Percentiles rank a stretch among this genome's conserved stretches.
These are phyloP conservation scores for Paratrypauchen microcephalus DNA, from an alignment of 2,797 vertebrate genomes.

Conservation along the genomic window DNA sequence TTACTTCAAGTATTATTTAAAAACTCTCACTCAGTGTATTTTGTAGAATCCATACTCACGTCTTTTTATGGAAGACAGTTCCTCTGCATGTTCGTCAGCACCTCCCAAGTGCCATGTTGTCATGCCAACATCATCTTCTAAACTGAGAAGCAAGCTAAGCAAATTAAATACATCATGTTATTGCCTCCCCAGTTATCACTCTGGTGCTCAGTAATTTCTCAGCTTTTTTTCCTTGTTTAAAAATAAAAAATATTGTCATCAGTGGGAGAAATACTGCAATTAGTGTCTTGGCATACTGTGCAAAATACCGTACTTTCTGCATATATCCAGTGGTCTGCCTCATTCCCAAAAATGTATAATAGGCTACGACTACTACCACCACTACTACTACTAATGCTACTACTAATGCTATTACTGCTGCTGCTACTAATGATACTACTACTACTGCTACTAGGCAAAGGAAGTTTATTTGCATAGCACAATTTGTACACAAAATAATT, in stretches of 20 bases:
- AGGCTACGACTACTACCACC: too few relatives aligned
- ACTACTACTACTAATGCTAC: too few relatives aligned
- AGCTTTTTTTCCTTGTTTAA: not conserved
- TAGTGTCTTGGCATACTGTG: too few relatives aligned
- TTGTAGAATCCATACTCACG: not conserved
- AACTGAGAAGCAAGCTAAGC: slow-evolving; percentile 46
- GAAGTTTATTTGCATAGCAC: too few relatives aligned
- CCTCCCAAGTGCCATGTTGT: slow-evolving; percentile 61
- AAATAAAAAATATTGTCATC: not conserved
- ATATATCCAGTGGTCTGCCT: too few relatives aligned
- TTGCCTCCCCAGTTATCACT: slow-evolving; percentile 28
- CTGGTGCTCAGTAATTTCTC: not conserved
- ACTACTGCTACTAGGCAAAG: too few relatives aligned
- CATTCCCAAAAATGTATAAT: too few relatives aligned
- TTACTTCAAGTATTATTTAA: not conserved
- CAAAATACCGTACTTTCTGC: too few relatives aligned
- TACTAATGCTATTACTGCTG: too few relatives aligned
- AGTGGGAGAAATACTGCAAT: not conserved
- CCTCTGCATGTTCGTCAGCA: slow-evolving; percentile 46
- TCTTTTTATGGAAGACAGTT: slow-evolving; percentile 50
- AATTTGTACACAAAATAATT: too few relatives aligned
- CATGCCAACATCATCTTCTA: slow-evolving; percentile 59
- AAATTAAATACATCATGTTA: slow-evolving; percentile 27
- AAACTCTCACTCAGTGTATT: not conserved
- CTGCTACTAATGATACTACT: too few relatives aligned